Evolutionary conservation across 2,888 invertebrate species (phyloP), one percentile per base, ranked within the genome.

Genomic region (Sinohyriopsis cumingii): DNA sequence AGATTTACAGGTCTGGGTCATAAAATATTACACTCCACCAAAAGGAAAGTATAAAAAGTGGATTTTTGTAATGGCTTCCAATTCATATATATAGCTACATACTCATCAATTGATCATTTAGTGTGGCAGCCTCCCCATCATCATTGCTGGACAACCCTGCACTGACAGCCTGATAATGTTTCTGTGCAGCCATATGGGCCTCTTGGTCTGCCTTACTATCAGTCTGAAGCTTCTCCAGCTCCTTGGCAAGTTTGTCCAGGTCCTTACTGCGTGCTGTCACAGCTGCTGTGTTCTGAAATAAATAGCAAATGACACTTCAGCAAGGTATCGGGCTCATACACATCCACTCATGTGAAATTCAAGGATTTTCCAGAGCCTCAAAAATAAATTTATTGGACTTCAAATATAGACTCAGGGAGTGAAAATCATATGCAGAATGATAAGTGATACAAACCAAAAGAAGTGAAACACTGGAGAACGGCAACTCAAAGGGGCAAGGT

Each of bases 91-190:
- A 9, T 9, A 19, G 59, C 25, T 20, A 79, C 87, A 85, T 86
- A 94, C 94, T 93, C 89, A 96, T 96, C 25, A 98, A 92, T 88
- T 97, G 97, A 79, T 96, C 95, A 87, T 96, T 95, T 67, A 98
- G 91, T 0, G 97, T 95, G 55, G 95, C 94, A 84, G 93, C 93
- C 72, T 91, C 89, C 0, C 96, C 96, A 74, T 94, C 93, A 24
- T 94, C 95, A 78, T 94, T 94, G 66, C 95, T 94, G 59, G 94
- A 93, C 82, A 95, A 92, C 18, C 98, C 98, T 55, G 95, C 92
- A 85, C 94, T 95, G 59, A 97, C 93, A 25, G 96, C 96, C 85
- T 98, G 94, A 85, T 94, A 95, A 78, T 93, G 93, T 77, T 93
- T 93, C 90, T 96, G 95, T 0, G 97, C 95, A 55, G 91, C 92